Base-by-base conservation (phyloP, 1,140 invertebrate species). In the Ylistrum balloti region DNA sequence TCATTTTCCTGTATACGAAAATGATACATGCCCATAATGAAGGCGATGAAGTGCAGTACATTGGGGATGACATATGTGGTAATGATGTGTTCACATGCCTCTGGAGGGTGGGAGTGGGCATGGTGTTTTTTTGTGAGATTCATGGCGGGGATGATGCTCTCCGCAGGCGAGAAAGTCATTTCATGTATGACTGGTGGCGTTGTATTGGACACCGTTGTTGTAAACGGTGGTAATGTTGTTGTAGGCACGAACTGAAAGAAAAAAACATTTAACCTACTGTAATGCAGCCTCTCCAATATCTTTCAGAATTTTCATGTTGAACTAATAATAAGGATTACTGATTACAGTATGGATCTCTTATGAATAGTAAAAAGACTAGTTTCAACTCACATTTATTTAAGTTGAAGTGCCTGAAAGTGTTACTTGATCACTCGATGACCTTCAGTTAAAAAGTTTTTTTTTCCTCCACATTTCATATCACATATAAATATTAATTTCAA, bases 1-100 rank as follows among this genome's bases (percentile, higher is more conserved):
- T 99, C 98, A 95, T 98, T 98, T 95, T 98, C 98, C 86, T 98
- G 97, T 89, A 98, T 97, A 92, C 98, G 97, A 95, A 98, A 98
- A 85, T 98, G 96, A 93, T 97, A 97, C 88, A 98, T 96, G 0
- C 98, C 98, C 90, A 98, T 98, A 0, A 98, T 92, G 93, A 98
- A 98, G 0, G 98, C 98, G 33, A 97, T 89, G 88, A 98, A 97
- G 96, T 98, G 98, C 13, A 99, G 96, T 91, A 97, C 92, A 96
- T 97, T 98, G 20, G 98, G 98, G 48, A 98, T 97, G 15, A 98
- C 96, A 93, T 98, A 98, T 33, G 97, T 98, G 91, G 98, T 98
- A 2, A 97, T 92, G 17, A 96, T 94, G 88, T 96, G 96, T 85
- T 95, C 93, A 91, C 96, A 96, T 2, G 92, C 94, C 86, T 90